phyloP scores from a whole-genome alignment of 1,140 invertebrate genomes.

The Globodera ellingtonae region DNA sequence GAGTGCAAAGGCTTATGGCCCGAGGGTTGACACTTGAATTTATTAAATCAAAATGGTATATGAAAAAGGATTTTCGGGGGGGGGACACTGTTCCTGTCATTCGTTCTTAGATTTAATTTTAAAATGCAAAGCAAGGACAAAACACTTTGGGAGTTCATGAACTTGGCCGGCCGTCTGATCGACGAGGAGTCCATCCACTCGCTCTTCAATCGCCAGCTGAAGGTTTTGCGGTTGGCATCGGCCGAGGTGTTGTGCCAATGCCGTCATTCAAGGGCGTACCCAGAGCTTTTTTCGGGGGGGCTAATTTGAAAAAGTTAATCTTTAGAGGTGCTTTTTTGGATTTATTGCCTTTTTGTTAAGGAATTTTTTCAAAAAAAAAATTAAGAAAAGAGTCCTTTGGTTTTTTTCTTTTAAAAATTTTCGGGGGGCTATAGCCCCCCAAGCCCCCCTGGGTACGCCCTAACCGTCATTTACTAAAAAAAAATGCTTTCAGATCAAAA shows the following conservation, averaged over 20 bases:
- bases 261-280: too few species aligned
- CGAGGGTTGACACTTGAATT: too few species aligned
- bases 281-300: background rate
- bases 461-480: background rate
- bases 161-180: conserved; percentile 11
- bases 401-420: too few species aligned
- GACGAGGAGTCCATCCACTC: conserved; percentile 23
- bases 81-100: too few species aligned
- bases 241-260: conserved; percentile 4
- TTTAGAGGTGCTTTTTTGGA: too few species aligned
- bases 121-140: conserved; percentile 10
- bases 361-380: too few species aligned
- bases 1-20: background rate
- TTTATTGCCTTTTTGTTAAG: too few species aligned
- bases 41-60: too few species aligned
- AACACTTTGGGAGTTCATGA: conserved; percentile 23
- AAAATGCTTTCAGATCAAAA: conserved; percentile 4
- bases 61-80: background rate
- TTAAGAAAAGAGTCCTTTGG: too few species aligned
- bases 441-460: too few species aligned
- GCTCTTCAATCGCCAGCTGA: conserved; percentile 15
- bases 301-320: too few species aligned
- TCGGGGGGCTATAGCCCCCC: too few species aligned
- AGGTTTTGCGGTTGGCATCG: conserved; percentile 21
- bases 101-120: background rate